Base-by-base conservation (phyloP, 2,113 vertebrate species). In the Motacilla tschutschensis region DNA sequence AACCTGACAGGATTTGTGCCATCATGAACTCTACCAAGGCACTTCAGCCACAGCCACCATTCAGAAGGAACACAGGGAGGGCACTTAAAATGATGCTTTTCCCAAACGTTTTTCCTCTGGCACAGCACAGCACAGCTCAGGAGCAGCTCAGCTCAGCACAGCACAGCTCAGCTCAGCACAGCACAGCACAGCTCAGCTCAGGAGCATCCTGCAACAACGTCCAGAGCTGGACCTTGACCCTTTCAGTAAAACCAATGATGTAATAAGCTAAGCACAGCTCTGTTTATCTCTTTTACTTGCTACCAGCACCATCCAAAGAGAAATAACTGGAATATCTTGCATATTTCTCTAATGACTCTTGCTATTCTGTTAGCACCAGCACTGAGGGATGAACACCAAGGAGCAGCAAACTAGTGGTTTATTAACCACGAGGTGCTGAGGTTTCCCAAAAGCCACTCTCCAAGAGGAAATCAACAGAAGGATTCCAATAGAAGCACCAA, bases 341-440 rank as follows among this genome's bases (percentile, higher is more conserved):
- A 92, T 95, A 91, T 85, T 94, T 93, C 62, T 78, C 58, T 71
- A 79, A 87, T 92, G 87, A 94, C 62, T 85, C 75, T 58, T 41
- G 46, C 33, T 75, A 35, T 19, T 67, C 58, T 38, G n/a, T 44
- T 59, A 83, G 60, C 85, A 85, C 48, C n/a, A 0, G 60, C 65
- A 77, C 58, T 1, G 38, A 76, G 35, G 79, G 31, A 59, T 38
- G 48, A 53, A 85, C 60, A 87, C 41, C 69, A 73, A 83, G 70
- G 16, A 90, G 29, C 72, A 89, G 69, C 40, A 89, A 79, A 70
- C 12, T 33, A 28, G 57, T 0, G 2, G 48, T 57, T 87, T 48
- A 66, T 87, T 58, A 90, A 83, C 31, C 1, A 83, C 24, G 0
- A 0, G 70, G 46, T 28, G 18, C 81, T 83, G 60, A n/a, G 60